A percentile compares a stretch with the other conserved stretches of the same genome.
Conservation (phyloP, 2,113 vertebrate genomes). For the Hippocampus abdominalis region DNA sequence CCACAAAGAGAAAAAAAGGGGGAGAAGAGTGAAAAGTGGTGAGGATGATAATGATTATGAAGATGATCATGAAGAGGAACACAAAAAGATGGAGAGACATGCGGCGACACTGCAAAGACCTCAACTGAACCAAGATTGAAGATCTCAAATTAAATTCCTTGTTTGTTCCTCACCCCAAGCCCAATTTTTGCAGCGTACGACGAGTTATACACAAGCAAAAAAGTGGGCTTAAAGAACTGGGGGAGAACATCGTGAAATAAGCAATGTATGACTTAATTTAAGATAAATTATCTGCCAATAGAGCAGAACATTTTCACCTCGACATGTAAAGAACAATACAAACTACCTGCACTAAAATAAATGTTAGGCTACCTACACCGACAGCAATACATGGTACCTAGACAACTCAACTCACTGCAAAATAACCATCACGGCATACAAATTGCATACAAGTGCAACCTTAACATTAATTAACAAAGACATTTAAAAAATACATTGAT, state of each 20-base stretch:
- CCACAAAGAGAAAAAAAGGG: constrained; percentile 46
- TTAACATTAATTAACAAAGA: too few relatives aligned
- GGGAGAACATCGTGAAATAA: too few relatives aligned
- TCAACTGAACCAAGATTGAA: neutral
- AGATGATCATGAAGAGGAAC: constrained; percentile 28
- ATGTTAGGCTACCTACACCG: too few relatives aligned
- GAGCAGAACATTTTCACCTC: too few relatives aligned
- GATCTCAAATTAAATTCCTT: neutral
- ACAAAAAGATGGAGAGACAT: constrained; percentile 50
- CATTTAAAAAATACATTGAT: too few relatives aligned
- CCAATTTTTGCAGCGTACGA: neutral
- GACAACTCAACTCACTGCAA: too few relatives aligned
- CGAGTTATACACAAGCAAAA: neutral
- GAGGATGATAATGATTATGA: constrained; percentile 42
- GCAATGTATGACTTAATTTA: too few relatives aligned
- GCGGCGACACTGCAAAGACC: constrained; percentile 19
- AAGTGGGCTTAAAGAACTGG: neutral
- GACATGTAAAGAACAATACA: too few relatives aligned
- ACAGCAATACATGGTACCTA: too few relatives aligned
- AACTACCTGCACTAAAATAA: too few relatives aligned
- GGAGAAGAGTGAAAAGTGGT: constrained; percentile 46
- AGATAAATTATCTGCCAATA: neutral
- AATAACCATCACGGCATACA: too few relatives aligned
- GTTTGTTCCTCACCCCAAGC: neutral
- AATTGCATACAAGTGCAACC: too few relatives aligned